Evolutionary conservation across 2,797 vertebrate species (phyloP), one percentile per base, ranked within the genome.

Genomic region (Acipenser oxyrinchus): DNA sequence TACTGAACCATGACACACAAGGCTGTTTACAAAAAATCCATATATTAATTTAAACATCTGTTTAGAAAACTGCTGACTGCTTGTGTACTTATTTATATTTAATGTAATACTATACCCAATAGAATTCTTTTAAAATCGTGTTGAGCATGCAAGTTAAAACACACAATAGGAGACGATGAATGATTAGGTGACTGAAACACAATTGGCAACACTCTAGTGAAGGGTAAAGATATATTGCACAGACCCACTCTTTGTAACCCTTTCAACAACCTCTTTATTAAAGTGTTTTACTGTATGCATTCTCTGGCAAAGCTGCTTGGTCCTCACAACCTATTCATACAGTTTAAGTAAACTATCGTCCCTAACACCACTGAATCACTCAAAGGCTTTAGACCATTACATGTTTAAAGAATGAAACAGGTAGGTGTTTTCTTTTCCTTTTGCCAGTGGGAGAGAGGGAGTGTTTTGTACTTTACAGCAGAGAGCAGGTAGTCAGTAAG

Each of bases 331-430:
- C 75, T 68, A 71, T 74, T 78, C 75, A 55, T 60, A 67, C 72
- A 81, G 79, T 84, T 84, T 79, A 55, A 70, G 77, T 74, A 75
- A 73, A 73, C 53, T 76, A 77, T 78, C 75, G 71, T 77, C 70
- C 65, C 71, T 71, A 70, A 81, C 74, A 66, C 74, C 69, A 62
- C 70, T 66, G 76, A 80, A 82, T 83, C 81, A 66, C 75, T 71
- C 70, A 68, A 72, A 63, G 67, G 76, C 73, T 79, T 75, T 67
- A 48, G 69, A 75, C 73, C 81, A 80, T 82, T 82, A 79, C 68
- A 68, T 79, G 74, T 84, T 82, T 78, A 85, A 83, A 84, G 76
- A 69, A n/a, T 71, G 68, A 53, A 76, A 68, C 77, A 82, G 75
- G 76, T 81, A 76, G 70, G 72, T 66, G 71, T 76, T 80, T 79